These are phyloP conservation scores for Drosophila triauraria DNA, from an alignment of 1,140 invertebrate genomes.

Conservation along the genomic window DNA sequence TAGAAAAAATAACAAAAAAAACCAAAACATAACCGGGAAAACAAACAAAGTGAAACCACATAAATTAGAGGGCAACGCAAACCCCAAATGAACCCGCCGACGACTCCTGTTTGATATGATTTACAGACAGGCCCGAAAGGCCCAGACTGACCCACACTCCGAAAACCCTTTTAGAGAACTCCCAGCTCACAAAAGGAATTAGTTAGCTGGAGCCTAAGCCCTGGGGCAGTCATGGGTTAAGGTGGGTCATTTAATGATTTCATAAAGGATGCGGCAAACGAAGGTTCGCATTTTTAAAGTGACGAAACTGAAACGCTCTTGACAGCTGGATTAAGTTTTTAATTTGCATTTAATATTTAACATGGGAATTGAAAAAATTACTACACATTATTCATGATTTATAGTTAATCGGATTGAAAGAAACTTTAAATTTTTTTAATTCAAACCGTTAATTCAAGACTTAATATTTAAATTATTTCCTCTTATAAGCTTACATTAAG, in stretches of 20 bases:
- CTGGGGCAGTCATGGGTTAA: conserved; percentile 26
- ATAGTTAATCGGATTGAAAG: too few relatives aligned
- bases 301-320: conserved; percentile 22
- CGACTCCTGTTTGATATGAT: conserved; percentile 66
- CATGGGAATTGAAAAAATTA: background rate
- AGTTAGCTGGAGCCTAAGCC: conserved; percentile 30
- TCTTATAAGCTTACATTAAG: too few relatives aligned
- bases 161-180: conserved; percentile 13
- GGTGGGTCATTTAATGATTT: conserved; percentile 62
- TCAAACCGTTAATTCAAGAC: background rate
- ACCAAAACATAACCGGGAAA: conserved; percentile 33
- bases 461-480: too few relatives aligned
- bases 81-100: conserved; percentile 32
- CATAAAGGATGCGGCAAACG: conserved; percentile 40
- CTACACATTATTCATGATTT: too few relatives aligned
- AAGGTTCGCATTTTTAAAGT: conserved; percentile 1
- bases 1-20: conserved; percentile 14
- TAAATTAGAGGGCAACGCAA: conserved; percentile 67
- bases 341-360: background rate
- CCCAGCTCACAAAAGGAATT: conserved; percentile 26
- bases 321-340: background rate
- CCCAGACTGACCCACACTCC: conserved; percentile 37
- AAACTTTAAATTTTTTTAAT: background rate
- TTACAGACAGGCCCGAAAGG: conserved; percentile 50
- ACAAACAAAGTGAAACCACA: conserved; percentile 66